Evolutionary conservation across 2,113 vertebrate species (phyloP), one percentile per base, ranked within the genome.

Genomic region (Toxotes jaculatrix): DNA sequence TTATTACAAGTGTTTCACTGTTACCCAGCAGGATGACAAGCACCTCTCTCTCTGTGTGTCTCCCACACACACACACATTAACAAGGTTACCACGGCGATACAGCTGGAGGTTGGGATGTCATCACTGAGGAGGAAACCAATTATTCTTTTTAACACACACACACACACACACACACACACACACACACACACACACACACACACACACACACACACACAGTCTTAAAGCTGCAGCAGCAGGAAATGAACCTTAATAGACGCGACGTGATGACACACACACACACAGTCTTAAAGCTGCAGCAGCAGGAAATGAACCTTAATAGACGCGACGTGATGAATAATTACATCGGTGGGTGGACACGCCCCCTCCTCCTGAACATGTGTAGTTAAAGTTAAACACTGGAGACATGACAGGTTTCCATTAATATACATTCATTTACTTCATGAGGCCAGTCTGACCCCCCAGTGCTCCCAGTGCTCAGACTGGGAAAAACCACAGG

Each of bases 1-100:
- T 88, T 88, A 88, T 79, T 88, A 89, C 83, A 84, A 84, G 86
- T 86, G 83, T 88, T 89, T 86, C 66, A 49, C 67, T 84, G 85
- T 89, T 80, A 66, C 14, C 2, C 66, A 42, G 47, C 17, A 0
- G 73, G 77, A 83, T 64, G 87, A 80, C 56, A 53, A 74, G 75
- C 78, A 49, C 53, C 82, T 81, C 80, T 53, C 72, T 31, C 34
- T 23, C 49, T 27, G n/a, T 32, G 13, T 56, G n/a, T 27, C 3
- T 36, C 64, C 21, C 34, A 16, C 74, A 86, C 68, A 82, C 88
- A 80, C 85, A 89, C 75, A 83, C 72, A 77, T 72, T 82, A 84
- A 84, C 36, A 32, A 67, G 84, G 87, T 88, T 86, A 89, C 80
- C 68, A 62, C 59, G 13, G 63, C 27, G 56, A 86, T 81, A 36